Percentiles rank a stretch among this genome's conserved stretches.
Evolutionary conservation across 2,113 vertebrate species (phyloP).

Genomic region (Atherinomorus stipes): DNA sequence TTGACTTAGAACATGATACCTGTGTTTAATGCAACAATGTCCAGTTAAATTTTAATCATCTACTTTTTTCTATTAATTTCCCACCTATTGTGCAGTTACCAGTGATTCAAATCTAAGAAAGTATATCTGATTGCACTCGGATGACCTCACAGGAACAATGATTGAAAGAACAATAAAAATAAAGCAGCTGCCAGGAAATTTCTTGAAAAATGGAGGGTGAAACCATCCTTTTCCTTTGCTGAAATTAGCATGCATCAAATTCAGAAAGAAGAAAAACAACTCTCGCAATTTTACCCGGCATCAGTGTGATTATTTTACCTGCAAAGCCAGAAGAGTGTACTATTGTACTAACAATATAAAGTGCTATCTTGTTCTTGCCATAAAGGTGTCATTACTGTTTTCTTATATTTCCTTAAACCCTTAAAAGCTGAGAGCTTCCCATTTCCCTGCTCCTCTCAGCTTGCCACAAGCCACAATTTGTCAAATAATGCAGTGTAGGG

Average conservation of each 20-base stretch:
- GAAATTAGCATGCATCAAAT: conserved; percentile 29
- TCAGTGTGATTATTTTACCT: conserved; percentile 2
- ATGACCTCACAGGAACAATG: conserved; percentile 5
- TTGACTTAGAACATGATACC: conserved; percentile 32
- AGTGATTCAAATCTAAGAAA: conserved; percentile 63
- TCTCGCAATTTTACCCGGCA: conserved; percentile 15
- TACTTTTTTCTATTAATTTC: conserved; percentile 22
- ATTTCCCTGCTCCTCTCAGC: conserved; percentile 24
- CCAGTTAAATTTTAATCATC: conserved; percentile 59
- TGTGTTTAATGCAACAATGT: conserved; percentile 35
- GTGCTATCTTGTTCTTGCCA: neutral
- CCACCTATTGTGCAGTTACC: conserved; percentile 32
- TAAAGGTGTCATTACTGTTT: conserved; percentile 35
- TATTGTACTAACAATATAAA: too few species aligned
- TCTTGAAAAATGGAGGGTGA: neutral
- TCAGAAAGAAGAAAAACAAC: too few species aligned
- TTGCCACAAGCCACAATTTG: conserved; percentile 43
- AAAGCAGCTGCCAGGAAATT: conserved; percentile 37
- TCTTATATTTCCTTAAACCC: neutral
- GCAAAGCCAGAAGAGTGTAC: conserved; percentile 6
- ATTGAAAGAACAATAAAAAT: conserved; percentile 52
- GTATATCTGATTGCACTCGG: conserved; percentile 10
- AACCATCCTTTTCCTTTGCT: neutral
- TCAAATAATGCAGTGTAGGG: conserved; percentile 33
- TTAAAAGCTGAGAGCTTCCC: conserved; percentile 17